Conservation (phyloP, 1,140 invertebrate genomes). For the Drosophila sp. region DNA sequence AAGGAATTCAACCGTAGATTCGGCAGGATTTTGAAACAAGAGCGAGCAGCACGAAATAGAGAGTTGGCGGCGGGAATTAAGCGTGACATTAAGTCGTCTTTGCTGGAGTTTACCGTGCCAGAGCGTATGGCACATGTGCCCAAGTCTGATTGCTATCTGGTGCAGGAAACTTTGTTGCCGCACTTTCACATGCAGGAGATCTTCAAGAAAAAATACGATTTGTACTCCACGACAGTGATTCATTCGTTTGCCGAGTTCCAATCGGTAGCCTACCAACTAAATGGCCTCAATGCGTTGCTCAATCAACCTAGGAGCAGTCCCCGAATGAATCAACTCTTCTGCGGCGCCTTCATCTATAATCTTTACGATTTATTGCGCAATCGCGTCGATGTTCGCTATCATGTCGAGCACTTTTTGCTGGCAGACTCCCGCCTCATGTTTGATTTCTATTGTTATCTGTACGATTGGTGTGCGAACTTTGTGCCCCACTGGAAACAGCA, state of each 20-base stretch:
- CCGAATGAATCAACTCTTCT: conserved; percentile 87
- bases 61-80: conserved; percentile 59
- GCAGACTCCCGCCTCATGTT: conserved; percentile 85
- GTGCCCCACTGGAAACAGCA: conserved; percentile 68
- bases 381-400: conserved; percentile 85
- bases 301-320: conserved; percentile 86
- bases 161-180: conserved; percentile 86
- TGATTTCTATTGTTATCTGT: conserved; percentile 80
- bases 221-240: conserved; percentile 87
- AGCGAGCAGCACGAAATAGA: conserved; percentile 62
- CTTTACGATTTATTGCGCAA: conserved; percentile 87
- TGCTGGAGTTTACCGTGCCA: conserved; percentile 66
- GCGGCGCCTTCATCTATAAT: conserved; percentile 91
- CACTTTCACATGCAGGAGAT: conserved; percentile 88
- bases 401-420: conserved; percentile 85
- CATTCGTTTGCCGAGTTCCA: conserved; percentile 91
- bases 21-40: conserved; percentile 69
- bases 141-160: conserved; percentile 87
- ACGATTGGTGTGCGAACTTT: conserved; percentile 67
- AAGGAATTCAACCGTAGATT: conserved; percentile 84
- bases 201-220: conserved; percentile 86
- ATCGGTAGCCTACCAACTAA: conserved; percentile 87
- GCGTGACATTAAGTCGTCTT: conserved; percentile 51
- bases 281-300: conserved; percentile 88
- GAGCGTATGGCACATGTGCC: conserved; percentile 85